These are phyloP conservation scores for Montipora foliosa DNA, from an alignment of 64 coral and sea anemone genomes.

Conservation along the genomic window DNA sequence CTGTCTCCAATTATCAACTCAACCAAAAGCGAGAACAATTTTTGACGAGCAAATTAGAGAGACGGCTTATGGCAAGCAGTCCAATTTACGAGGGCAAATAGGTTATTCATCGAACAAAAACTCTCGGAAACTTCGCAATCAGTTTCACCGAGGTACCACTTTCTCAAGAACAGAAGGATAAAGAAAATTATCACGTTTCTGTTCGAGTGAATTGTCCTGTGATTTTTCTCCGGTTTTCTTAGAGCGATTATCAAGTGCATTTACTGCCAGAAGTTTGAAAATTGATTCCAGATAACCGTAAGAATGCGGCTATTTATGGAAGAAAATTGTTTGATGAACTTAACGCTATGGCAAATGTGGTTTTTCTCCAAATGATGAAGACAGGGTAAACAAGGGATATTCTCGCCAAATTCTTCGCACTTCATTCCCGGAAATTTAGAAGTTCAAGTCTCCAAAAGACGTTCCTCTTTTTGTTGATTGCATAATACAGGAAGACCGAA, in stretches of 20 bases:
- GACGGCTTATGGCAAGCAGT: not conserved
- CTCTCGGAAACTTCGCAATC: no score
- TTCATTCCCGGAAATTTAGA: not conserved
- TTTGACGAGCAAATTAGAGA: no score
- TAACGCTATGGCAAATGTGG: not conserved
- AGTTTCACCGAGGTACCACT: no score
- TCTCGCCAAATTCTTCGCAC: not conserved
- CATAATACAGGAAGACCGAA: no score
- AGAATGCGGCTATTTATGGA: constrained; percentile 7
- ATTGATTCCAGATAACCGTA: not conserved
- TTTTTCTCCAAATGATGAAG: not conserved
- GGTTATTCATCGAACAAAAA: not conserved
- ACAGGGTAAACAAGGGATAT: not conserved
- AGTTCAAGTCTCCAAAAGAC: not conserved
- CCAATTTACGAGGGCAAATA: not conserved
- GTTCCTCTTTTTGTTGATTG: no score
- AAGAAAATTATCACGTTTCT: not conserved
- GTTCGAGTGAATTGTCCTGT: not conserved
- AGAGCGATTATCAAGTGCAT: not conserved
- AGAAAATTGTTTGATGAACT: not conserved
- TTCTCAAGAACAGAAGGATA: not conserved
- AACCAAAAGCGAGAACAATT: no score
- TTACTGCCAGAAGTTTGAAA: not conserved
- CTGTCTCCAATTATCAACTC: not conserved
- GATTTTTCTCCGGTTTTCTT: not conserved